phyloP scores from a whole-genome alignment of 2,797 vertebrate species.

The Molossus molossus region DNA sequence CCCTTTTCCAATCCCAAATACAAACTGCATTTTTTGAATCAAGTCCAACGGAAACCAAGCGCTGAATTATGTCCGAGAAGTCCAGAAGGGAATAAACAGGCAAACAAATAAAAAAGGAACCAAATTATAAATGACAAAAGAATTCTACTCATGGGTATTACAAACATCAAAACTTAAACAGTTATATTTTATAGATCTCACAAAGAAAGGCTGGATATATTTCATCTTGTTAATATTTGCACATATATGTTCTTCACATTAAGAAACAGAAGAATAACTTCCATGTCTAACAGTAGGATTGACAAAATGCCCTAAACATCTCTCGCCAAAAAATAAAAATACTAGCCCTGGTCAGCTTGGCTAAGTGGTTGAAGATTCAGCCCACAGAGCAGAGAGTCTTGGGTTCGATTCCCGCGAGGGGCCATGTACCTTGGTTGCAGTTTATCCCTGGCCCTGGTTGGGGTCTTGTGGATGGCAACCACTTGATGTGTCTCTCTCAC shows the following conservation, averaged over 20 bases:
- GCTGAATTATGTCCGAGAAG: slow-evolving; percentile 90
- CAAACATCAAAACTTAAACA: slow-evolving; percentile 32
- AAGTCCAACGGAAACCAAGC: slow-evolving; percentile 98
- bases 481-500: no score
- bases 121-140: slow-evolving; percentile 72
- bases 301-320: slow-evolving; percentile 31
- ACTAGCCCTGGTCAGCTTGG: background rate
- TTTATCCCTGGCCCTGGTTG: no score
- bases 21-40: slow-evolving; percentile 99
- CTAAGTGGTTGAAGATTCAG: no score
- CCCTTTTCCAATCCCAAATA: slow-evolving; percentile 99
- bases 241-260: background rate
- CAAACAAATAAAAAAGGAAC: slow-evolving; percentile 79
- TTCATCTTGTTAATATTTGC: slow-evolving; percentile 52
- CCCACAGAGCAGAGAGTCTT: no score
- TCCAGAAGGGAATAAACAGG: slow-evolving; percentile 70
- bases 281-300: background rate
- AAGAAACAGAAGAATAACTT: slow-evolving; percentile 59
- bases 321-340: slow-evolving; percentile 59
- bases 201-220: background rate
- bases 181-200: slow-evolving; percentile 38
- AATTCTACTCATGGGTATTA: slow-evolving; percentile 30
- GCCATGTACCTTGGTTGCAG: no score
- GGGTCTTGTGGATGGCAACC: no score
- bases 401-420: no score